phyloP scores from a whole-genome alignment of 2,113 vertebrate genomes.

The cattle (Bos taurus) region ARS-UCD2.0 NC_037351.1:40853001-40853500 shows the following conservation, averaged over 20 bases:
- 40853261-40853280: not conserved
- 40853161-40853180: not conserved
- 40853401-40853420: not conserved
- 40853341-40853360: not conserved
- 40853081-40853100: not conserved
- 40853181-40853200: not conserved
- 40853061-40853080: not conserved
- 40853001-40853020: not conserved
- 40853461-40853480: not conserved
- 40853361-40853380: not conserved
- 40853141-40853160: not conserved
- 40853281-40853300: not conserved
- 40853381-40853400: not conserved
- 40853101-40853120: not conserved
- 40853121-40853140: not conserved
- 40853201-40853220: not conserved
- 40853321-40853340: rapidly evolving
- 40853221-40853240: not conserved
- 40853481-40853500: not conserved
- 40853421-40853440: not conserved
- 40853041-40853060: constrained; percentile 26
- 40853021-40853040: not conserved
- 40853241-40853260: not conserved
- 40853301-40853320: not conserved
- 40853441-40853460: not conserved